Conservation (phyloP, 1,140 invertebrate genomes). For the Hyles vespertilio region DNA sequence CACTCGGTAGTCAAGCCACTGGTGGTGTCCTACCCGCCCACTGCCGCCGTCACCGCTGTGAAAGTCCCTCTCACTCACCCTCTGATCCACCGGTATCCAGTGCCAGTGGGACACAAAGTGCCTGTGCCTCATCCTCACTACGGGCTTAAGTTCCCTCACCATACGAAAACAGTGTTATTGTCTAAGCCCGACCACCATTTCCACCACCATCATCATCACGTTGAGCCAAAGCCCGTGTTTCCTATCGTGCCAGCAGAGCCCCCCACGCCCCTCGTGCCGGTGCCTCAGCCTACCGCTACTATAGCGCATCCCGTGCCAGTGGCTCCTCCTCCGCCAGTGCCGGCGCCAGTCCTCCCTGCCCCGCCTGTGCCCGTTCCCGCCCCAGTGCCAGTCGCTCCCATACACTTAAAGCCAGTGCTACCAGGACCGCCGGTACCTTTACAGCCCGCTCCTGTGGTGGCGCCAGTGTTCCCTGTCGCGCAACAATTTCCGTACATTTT, state of each 20-base stretch:
- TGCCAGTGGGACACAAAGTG: conserved; percentile 45
- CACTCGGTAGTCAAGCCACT: conserved; percentile 70
- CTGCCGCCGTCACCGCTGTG: conserved; percentile 58
- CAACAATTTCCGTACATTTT: conserved; percentile 53
- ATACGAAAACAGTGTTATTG: conserved; percentile 44
- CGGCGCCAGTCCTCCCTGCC: conserved; percentile 33
- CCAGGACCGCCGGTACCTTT: conserved; percentile 34
- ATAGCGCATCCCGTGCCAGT: conserved; percentile 43
- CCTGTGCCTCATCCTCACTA: conserved; percentile 57
- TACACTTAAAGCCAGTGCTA: conserved; percentile 30
- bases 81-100: conserved; percentile 40
- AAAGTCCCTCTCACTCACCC: conserved; percentile 63
- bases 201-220: conserved; percentile 65
- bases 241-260: conserved; percentile 41
- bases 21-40: conserved; percentile 66
- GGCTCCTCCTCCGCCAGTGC: conserved; percentile 29
- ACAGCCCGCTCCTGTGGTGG: conserved; percentile 29
- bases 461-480: conserved; percentile 24
- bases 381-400: conserved; percentile 10
- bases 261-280: conserved; percentile 31
- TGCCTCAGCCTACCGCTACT: conserved; percentile 38
- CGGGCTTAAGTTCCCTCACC: conserved; percentile 55
- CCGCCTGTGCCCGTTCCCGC: conserved; percentile 26
- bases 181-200: conserved; percentile 55
- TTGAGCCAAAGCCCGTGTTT: conserved; percentile 44